These are phyloP conservation scores for Abrostola triplasia DNA, from an alignment of 2,888 invertebrate species.

Conservation along the genomic window DNA sequence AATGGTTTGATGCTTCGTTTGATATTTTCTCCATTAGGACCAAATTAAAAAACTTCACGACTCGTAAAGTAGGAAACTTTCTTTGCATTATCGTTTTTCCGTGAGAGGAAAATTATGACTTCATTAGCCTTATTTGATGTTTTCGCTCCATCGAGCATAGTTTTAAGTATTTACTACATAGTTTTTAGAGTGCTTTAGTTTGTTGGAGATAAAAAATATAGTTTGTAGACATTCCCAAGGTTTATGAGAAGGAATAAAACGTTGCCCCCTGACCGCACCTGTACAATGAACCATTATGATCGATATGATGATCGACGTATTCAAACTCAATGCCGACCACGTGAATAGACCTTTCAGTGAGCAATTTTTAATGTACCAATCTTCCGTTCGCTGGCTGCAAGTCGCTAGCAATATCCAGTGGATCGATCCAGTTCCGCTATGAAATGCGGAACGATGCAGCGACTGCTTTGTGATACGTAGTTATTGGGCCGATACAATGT, in stretches of 20 bases:
- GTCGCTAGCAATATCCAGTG: conserved; percentile 57
- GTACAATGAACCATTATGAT: conserved; percentile 27
- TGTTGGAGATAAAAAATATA: too few species aligned
- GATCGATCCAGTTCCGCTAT: conserved; percentile 46
- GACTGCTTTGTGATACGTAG: conserved; percentile 61
- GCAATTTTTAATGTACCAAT: conserved; percentile 65
- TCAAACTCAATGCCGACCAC: conserved; percentile 51
- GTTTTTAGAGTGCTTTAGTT: conserved; percentile 9
- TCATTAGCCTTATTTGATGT: conserved; percentile 39
- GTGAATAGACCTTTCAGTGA: conserved; percentile 63
- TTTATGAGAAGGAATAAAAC: conserved; percentile 35
- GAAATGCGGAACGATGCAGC: conserved; percentile 62
- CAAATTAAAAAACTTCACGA: conserved; percentile 57
- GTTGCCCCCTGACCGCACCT: conserved; percentile 29
- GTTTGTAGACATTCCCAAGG: neutral
- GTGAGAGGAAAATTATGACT: conserved; percentile 45
- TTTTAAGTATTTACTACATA: conserved; percentile 15
- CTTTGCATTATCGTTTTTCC: conserved; percentile 43
- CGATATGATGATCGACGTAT: conserved; percentile 44
- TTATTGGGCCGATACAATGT: conserved; percentile 69
- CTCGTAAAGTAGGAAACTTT: conserved; percentile 48
- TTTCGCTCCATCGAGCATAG: conserved; percentile 22
- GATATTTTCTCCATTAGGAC: conserved; percentile 56
- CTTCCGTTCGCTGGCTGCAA: conserved; percentile 39
- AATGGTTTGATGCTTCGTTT: conserved; percentile 55